Base-by-base conservation (phyloP, 2,888 invertebrate genomes). In the Oxytorus armatus region DNA sequence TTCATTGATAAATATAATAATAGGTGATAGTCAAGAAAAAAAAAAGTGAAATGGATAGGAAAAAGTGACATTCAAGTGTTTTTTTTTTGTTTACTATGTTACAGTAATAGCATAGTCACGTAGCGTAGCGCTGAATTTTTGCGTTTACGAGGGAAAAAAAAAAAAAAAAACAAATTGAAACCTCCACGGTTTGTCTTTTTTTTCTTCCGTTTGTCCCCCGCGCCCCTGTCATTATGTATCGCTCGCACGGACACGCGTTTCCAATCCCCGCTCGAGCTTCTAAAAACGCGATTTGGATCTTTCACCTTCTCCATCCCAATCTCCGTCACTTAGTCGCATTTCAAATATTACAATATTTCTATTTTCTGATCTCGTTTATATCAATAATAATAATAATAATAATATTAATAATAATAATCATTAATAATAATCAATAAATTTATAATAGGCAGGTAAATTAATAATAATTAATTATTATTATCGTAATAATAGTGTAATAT, bases 371-470 rank as follows among this genome's bases (percentile, higher is more conserved):
- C 74, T 82, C 72, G 18, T 84, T 84, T 80, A 65, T 86, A 86
- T 82, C 82, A 85, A 84, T 86, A 84, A 85, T 86, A 83, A 83
- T 85, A 83, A 85, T 86, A 85, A 83, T 87, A 85, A 84, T 86
- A 76, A 83, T 85, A 83, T 82, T 83, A 77, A 81, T 79, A 83
- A 77, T 82, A 81, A 84, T 80, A 83, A 84, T 85, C 80, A 82
- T 84, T 82, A 84, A 84, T 89, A 88, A 86, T 87, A 86, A 87
- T 88, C 85, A 88, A 89, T 90, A 88, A 89, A 90, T 90, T 89
- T 87, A 89, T 90, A 88, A 89, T 88, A 88, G 90, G 89, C 90
- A 90, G 88, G 88, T 89, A 90, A 90, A 90, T 87, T 87, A 83
- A 83, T 83, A 84, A 82, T 84, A 84, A 85, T 86, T 83, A 85